Evolutionary conservation across 2,113 vertebrate species (phyloP), one percentile per base, ranked within the genome.

Genomic region (Pachyramphus minor): DNA sequence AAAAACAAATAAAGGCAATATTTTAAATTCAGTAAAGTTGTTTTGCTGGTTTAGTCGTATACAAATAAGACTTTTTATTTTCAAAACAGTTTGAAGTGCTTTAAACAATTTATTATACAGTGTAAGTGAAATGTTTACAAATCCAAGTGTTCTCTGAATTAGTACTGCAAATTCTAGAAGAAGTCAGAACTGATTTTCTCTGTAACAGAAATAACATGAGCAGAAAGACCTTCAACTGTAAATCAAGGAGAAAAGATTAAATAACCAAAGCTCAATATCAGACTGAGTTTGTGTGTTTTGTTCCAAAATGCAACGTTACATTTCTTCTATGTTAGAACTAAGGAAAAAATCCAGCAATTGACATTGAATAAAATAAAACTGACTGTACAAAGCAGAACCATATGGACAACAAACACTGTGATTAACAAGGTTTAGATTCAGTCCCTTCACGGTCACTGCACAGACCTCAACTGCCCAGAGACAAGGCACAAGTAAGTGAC

Each of bases 361-460:
- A 44, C 84, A 76, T 0, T 64, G 81, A 82, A 50, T 59, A 92
- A 89, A 96, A 47, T 13, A 84, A 90, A 94, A 68, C 41, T 79
- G 93, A 91, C 80, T 83, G 73, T 45, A 93, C 37, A 55, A 84
- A 95, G 17, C 47, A 89, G 73, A 95, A 89, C 76, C 76, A 77
- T 66, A 86, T 37, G 83, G 90, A 59, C 72, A 86, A 85, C 64
- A 93, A 88, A 66, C 67, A 53, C 3, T 12, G 27, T 63, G 60
- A 87, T 90, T 95, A 96, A 77, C 76, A 92, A 81, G 86, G 90
- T 63, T 84, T 67, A 81, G 90, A 93, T 86, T 74, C 90, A 72
- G 5, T 67, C 28, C 28, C 83, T 90, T 88, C 28, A 53, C 1
- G 10, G 95, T 86, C 92, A 90, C 68, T 90, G 94, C 83, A 39